Evolutionary conservation across 1,140 invertebrate genomes (phyloP).

Genomic region (Temnothorax nylanderi): DNA sequence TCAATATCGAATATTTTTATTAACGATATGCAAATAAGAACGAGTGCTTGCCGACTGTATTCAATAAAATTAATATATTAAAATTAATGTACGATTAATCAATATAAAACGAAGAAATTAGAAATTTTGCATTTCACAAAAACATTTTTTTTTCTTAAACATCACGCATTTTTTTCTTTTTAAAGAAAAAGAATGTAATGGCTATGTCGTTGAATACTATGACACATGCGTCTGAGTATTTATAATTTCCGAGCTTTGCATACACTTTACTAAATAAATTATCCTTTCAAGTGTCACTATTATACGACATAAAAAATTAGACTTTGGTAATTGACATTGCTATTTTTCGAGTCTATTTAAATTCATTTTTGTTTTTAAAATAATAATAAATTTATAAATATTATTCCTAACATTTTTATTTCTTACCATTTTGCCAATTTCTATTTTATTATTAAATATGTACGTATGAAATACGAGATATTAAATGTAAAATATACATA

Average conservation of each 20-base stretch:
- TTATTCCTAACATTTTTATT: background rate
- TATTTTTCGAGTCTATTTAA: background rate
- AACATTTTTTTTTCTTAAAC: background rate
- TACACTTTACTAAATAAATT: too few relatives aligned
- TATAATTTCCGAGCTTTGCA: too few relatives aligned
- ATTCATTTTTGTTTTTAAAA: background rate
- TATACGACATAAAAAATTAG: background rate
- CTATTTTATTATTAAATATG: background rate
- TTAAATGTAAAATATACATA: background rate
- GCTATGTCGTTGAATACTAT: too few relatives aligned
- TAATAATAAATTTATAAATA: background rate
- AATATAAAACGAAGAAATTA: background rate
- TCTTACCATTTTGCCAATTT: background rate
- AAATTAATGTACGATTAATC: background rate
- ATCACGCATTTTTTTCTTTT: too few relatives aligned
- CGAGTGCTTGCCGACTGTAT: background rate
- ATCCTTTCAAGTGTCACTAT: background rate
- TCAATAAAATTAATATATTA: background rate
- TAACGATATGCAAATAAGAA: conserved; percentile 1
- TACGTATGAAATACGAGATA: background rate
- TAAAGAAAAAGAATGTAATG: too few relatives aligned
- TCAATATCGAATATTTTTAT: conserved; percentile 34
- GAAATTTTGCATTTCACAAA: background rate
- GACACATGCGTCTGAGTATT: too few relatives aligned
- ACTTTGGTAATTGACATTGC: background rate